Conservation (phyloP, 2,797 vertebrate genomes). For the Loriculus beryllinus region DNA sequence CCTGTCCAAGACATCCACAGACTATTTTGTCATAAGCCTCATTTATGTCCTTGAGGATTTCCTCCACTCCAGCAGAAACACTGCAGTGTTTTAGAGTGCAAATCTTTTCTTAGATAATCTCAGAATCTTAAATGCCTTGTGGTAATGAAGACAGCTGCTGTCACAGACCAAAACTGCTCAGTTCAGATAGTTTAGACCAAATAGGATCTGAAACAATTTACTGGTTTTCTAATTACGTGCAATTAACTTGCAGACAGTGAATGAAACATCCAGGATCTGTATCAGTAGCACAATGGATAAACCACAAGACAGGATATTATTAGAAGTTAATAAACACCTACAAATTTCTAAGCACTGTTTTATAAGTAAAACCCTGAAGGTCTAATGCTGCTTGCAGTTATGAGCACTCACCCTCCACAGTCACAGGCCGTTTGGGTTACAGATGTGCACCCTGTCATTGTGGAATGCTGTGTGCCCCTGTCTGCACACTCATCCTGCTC, state of each 20-base stretch:
- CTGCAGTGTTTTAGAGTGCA: background rate
- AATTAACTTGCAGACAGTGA: background rate
- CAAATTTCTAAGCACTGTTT: background rate
- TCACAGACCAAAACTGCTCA: background rate
- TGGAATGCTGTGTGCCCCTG: background rate
- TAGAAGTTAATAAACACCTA: background rate
- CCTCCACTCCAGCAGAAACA: background rate
- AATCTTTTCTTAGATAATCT: background rate
- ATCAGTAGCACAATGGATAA: background rate
- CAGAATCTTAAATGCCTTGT: background rate
- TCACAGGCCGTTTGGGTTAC: fast-evolving
- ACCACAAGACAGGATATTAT: background rate
- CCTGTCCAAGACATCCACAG: background rate
- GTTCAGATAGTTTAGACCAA: background rate
- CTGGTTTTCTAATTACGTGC: background rate
- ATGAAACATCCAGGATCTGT: background rate
- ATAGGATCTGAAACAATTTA: background rate
- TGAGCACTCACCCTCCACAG: fast-evolving
- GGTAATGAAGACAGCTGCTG: background rate
- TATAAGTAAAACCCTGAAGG: background rate
- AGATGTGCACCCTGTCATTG: fast-evolving
- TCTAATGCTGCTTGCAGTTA: background rate
- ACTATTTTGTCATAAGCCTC: background rate
- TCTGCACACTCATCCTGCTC: background rate
- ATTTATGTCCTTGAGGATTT: background rate